Percentiles rank a stretch among this genome's conserved stretches.
phyloP scores from a whole-genome alignment of 1,140 invertebrate genomes.

The Zaprionus vittiger region DNA sequence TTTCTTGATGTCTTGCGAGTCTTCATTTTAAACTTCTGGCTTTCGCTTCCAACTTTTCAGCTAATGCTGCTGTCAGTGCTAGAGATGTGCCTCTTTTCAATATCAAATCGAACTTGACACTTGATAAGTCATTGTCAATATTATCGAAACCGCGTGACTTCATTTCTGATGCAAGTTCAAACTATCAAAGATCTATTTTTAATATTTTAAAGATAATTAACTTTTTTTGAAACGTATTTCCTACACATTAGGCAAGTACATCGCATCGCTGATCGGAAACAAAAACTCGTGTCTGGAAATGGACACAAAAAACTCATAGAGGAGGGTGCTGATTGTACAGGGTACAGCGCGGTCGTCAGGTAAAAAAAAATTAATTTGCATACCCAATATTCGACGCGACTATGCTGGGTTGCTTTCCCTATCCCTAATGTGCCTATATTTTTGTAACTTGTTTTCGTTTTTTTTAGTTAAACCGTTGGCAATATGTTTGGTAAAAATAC shows the following conservation, averaged over 20 bases:
- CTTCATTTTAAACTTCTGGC: not conserved
- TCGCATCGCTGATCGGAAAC: not conserved
- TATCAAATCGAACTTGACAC: not conserved
- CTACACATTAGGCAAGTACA: not conserved
- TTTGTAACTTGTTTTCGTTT: conserved; percentile 14
- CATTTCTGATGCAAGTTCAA: not conserved
- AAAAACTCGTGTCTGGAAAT: not conserved
- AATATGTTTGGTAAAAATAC: conserved; percentile 27
- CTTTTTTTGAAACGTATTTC: not conserved
- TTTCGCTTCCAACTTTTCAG: not conserved
- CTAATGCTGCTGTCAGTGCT: not conserved
- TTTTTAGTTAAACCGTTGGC: conserved; percentile 13
- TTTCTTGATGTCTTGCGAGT: not conserved
- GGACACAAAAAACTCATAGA: not conserved
- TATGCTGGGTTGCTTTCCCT: conserved; percentile 45
- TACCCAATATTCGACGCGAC: conserved; percentile 74
- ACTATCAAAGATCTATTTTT: not conserved
- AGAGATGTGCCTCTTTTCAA: not conserved
- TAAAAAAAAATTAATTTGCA: conserved; percentile 76
- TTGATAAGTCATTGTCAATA: not conserved
- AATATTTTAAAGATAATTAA: not conserved
- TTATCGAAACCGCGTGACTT: not conserved
- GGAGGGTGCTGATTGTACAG: not conserved
- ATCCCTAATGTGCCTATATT: conserved; percentile 3
- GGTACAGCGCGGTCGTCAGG: conserved; percentile 3